Percentiles rank a stretch among this genome's conserved stretches.
phyloP scores from a whole-genome alignment of 2,113 vertebrate genomes.

The Micronycteris hirsuta region DNA sequence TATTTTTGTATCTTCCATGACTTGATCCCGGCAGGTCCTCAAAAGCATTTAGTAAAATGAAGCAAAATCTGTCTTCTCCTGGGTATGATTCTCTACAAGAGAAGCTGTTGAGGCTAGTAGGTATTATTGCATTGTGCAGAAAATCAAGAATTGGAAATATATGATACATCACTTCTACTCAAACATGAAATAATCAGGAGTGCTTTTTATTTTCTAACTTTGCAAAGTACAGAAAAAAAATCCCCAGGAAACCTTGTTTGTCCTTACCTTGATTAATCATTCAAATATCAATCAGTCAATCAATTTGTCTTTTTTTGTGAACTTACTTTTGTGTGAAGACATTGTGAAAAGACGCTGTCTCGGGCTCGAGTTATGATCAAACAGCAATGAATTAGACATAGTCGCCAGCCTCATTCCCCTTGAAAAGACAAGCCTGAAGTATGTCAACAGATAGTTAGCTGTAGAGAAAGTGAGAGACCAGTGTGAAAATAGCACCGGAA shows the following conservation, averaged over 20 bases:
- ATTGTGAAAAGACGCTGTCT: background rate
- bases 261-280: background rate
- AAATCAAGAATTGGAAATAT: background rate
- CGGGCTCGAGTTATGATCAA: background rate
- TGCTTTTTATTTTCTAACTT: background rate
- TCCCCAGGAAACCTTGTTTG: background rate
- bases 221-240: background rate
- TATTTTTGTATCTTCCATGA: background rate
- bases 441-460: conserved; percentile 6
- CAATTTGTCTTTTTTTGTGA: background rate
- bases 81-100: background rate
- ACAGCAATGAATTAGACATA: background rate
- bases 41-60: conserved; percentile 1
- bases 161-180: background rate
- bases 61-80: background rate
- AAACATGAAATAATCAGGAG: background rate
- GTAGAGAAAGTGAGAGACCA: background rate
- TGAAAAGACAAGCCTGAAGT: background rate
- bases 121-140: background rate
- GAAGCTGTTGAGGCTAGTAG: background rate
- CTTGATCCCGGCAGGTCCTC: background rate
- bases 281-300: conserved; percentile 1
- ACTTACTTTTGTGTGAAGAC: background rate
- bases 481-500: background rate
- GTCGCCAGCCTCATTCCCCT: background rate